phyloP scores from a whole-genome alignment of 2,113 vertebrate species.

The Holacanthus passer region DNA sequence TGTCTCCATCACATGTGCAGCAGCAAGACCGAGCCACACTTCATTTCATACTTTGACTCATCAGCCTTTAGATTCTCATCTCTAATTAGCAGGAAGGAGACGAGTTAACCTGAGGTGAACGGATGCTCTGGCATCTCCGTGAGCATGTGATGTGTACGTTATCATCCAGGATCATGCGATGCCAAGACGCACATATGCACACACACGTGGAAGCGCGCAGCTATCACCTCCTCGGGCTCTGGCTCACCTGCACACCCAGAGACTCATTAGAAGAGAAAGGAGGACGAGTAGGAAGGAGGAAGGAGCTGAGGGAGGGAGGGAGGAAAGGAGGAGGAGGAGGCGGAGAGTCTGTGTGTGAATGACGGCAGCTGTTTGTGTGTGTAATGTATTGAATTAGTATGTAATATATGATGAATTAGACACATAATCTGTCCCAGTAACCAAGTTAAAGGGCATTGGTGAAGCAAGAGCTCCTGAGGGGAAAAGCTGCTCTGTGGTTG shows the following conservation, averaged over 20 bases:
- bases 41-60: slow-evolving; percentile 36
- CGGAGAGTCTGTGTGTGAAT: slow-evolving; percentile 16
- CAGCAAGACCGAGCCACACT: slow-evolving; percentile 15
- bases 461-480: slow-evolving; percentile 26
- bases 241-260: slow-evolving; percentile 69
- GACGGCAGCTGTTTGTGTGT: background rate
- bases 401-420: slow-evolving; percentile 29
- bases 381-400: background rate
- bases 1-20: slow-evolving; percentile 9
- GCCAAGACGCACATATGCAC: slow-evolving; percentile 30
- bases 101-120: slow-evolving; percentile 58
- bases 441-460: slow-evolving; percentile 38
- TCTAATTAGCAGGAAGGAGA: slow-evolving; percentile 68
- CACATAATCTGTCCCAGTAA: slow-evolving; percentile 41
- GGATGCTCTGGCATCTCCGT: slow-evolving; percentile 5
- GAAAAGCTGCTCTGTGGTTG: slow-evolving; percentile 29
- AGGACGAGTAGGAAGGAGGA: slow-evolving; percentile 18
- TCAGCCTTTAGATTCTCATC: slow-evolving; percentile 66
- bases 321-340: slow-evolving; percentile 8
- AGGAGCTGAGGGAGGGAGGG: slow-evolving; percentile 9
- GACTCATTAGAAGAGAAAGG: slow-evolving; percentile 61
- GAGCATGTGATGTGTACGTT: slow-evolving; percentile 35
- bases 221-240: slow-evolving; percentile 40
- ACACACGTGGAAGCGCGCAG: background rate
- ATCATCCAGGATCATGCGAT: slow-evolving; percentile 39